Evolutionary conservation across 1,140 invertebrate species (phyloP).

Genomic region (Saccostrea glomerata): DNA sequence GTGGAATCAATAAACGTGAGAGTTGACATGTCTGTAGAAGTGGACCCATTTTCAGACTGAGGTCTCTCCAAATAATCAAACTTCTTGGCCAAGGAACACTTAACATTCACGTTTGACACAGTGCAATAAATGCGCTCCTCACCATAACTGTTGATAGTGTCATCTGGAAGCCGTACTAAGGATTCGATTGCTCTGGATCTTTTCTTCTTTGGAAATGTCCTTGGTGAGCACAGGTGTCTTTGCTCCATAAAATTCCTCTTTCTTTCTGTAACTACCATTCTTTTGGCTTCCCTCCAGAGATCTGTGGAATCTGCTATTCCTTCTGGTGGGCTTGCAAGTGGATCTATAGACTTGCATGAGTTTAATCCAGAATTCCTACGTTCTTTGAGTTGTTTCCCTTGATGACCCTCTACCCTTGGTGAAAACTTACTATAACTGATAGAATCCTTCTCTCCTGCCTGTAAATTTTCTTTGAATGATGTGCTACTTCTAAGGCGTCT

Average conservation of each 20-base stretch:
- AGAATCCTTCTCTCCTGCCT: neutral
- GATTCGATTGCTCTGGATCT: conserved; percentile 5
- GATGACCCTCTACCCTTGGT: neutral
- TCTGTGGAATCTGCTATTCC: neutral
- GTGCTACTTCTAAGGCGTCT: neutral
- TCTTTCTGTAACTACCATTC: conserved; percentile 20
- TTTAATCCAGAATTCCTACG: neutral
- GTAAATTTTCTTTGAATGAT: conserved; percentile 23
- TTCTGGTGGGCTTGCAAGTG: neutral
- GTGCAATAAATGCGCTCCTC: conserved; percentile 21
- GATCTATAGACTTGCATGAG: neutral
- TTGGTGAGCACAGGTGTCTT: neutral
- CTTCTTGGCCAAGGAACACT: conserved; percentile 23
- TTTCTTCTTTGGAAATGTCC: conserved; percentile 26
- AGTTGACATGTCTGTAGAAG: conserved; percentile 8
- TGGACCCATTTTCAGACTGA: neutral
- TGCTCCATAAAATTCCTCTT: neutral
- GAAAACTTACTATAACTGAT: neutral
- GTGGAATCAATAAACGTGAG: neutral
- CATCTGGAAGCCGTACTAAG: conserved; percentile 31
- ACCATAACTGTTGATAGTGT: conserved; percentile 28
- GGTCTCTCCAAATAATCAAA: conserved; percentile 1
- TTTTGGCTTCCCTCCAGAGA: conserved; percentile 12
- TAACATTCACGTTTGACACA: conserved; percentile 3
- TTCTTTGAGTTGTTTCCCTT: neutral